Conservation (phyloP, 2,888 invertebrate genomes). For the Scaptomyza parva region DNA sequence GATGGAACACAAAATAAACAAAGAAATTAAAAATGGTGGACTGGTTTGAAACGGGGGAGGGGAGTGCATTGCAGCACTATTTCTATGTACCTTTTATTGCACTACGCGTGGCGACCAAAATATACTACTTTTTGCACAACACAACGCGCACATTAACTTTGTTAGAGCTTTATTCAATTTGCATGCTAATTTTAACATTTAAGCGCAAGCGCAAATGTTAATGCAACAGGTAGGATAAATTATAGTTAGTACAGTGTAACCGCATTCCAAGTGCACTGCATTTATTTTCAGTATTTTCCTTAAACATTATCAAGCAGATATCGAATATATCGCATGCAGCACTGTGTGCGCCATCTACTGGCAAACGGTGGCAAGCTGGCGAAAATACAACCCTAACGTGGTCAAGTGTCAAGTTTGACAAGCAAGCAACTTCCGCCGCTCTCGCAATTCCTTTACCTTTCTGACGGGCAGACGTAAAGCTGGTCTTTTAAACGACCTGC, state of each 20-base stretch:
- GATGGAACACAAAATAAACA: constrained; percentile 82
- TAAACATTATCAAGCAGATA: constrained; percentile 7
- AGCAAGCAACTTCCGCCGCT: constrained; percentile 76
- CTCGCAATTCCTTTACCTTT: constrained; percentile 84
- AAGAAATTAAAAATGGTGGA: constrained; percentile 83
- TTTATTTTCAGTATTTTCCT: constrained; percentile 14
- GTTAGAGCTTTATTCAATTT: constrained; percentile 50
- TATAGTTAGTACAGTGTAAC: constrained; percentile 46
- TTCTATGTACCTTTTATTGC: constrained; percentile 32
- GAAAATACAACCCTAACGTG: constrained; percentile 60
- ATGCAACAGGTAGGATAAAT: constrained; percentile 56
- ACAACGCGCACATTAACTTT: constrained; percentile 23
- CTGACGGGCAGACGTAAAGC: constrained; percentile 84
- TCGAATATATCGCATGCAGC: constrained; percentile 36
- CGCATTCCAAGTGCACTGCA: constrained; percentile 24
- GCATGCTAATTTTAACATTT: constrained; percentile 58
- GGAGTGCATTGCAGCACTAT: constrained; percentile 40
- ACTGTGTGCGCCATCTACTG: constrained; percentile 40
- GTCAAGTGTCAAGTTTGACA: constrained; percentile 53
- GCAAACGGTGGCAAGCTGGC: not conserved
- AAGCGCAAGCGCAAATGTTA: constrained; percentile 68
- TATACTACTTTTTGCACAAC: constrained; percentile 8
- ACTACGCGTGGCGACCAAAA: constrained; percentile 2
- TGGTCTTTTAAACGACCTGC: constrained; percentile 82
- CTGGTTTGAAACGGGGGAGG: constrained; percentile 40